Percentiles rank a stretch among this genome's conserved stretches.
Conservation (phyloP, 2,797 vertebrate genomes). For the Channallabes apus region DNA sequence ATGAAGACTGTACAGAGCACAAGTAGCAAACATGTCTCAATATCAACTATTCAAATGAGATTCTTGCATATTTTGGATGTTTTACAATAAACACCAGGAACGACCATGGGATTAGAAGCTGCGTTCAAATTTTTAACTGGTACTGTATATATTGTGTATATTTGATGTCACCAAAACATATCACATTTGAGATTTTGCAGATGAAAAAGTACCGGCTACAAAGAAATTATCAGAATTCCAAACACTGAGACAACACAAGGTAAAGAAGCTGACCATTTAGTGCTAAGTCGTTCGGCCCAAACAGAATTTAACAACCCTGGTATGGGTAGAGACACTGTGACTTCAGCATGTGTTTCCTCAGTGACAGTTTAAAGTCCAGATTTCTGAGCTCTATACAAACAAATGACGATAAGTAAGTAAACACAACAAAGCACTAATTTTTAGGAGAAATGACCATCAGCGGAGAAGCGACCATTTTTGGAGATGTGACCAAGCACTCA, state of each 20-base stretch:
- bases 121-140: too few relatives aligned
- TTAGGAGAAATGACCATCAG: neutral
- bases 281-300: neutral
- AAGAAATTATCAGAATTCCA: slow-evolving; percentile 6
- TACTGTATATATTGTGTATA: neutral
- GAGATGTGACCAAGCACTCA: slow-evolving; percentile 6
- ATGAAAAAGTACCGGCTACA: neutral
- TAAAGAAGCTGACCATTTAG: neutral
- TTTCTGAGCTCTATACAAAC: slow-evolving; percentile 36
- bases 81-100: too few relatives aligned
- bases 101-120: too few relatives aligned
- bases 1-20: too few relatives aligned
- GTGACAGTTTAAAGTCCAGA: slow-evolving; percentile 46
- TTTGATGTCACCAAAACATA: neutral
- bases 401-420: neutral
- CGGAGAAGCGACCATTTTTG: too few relatives aligned
- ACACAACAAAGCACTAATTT: slow-evolving; percentile 4
- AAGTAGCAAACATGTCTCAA: too few relatives aligned
- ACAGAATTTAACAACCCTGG: neutral
- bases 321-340: neutral
- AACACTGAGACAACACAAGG: neutral
- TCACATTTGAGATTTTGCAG: neutral
- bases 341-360: neutral
- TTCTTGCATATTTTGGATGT: too few relatives aligned
- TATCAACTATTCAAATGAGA: too few relatives aligned